Evolutionary conservation across 2,888 invertebrate genomes (phyloP).

Genomic region (Tolmerus cingulatus): DNA sequence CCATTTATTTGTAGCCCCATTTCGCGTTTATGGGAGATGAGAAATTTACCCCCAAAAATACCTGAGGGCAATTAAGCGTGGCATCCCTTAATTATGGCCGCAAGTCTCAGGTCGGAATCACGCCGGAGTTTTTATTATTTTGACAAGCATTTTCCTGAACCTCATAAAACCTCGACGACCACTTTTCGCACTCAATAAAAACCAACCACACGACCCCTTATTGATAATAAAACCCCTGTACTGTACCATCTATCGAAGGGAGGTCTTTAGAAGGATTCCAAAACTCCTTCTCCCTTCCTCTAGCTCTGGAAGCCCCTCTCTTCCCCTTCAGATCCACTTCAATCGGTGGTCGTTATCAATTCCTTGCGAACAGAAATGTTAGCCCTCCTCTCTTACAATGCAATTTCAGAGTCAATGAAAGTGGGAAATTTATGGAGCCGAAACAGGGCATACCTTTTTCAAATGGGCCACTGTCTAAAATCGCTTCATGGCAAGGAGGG

Average conservation of each 20-base stretch:
- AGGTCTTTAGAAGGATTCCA: background rate
- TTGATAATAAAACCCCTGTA: conserved; percentile 17
- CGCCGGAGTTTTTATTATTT: conserved; percentile 4
- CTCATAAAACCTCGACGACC: background rate
- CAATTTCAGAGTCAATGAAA: conserved; percentile 15
- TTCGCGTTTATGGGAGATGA: background rate
- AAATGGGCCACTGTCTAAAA: background rate
- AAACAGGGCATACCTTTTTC: background rate
- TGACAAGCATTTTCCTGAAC: background rate
- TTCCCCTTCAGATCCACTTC: background rate
- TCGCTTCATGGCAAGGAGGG: background rate
- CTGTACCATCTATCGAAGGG: background rate
- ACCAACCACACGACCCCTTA: conserved; percentile 17
- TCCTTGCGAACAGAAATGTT: background rate
- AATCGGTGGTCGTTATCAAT: conserved; percentile 10
- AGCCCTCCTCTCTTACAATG: background rate
- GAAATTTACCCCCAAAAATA: background rate
- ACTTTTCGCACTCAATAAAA: conserved; percentile 27
- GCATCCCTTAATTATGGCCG: background rate
- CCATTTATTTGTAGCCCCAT: background rate
- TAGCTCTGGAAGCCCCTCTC: background rate
- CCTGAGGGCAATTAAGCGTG: background rate
- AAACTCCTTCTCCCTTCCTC: background rate
- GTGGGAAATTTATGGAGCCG: conserved; percentile 1
- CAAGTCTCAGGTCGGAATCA: background rate